Evolutionary conservation across 2,797 vertebrate genomes (phyloP), one percentile per base, ranked within the genome.

Genomic region (Neosilurus mollespiculum): DNA sequence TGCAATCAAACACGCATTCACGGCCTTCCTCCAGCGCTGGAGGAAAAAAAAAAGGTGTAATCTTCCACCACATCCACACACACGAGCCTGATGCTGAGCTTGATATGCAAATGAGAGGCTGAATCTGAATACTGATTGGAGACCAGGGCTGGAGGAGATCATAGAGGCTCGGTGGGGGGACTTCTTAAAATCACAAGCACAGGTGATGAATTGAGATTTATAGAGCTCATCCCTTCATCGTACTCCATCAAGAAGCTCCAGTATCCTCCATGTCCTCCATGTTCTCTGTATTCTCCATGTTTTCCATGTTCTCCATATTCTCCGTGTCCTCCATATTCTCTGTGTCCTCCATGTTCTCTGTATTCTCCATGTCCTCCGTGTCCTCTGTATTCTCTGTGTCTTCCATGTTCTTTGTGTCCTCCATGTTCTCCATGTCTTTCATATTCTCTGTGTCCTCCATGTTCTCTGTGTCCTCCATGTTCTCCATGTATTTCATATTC

Each of bases 71-170:
- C 66, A 64, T 72, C 49, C 49, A n/a, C 10, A 26, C 59, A 26
- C 77, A 53, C n/a, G 7, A 72, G 61, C 37, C 26, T 77, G 83
- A 83, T 76, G 65, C 51, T 61, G 56, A 85, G 69, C 49, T 84
- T 77, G 65, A 84, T 82, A 87, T 88, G 84, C 84, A 88, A 87
- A 88, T 84, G 76, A 49, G 51, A 37, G 69, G 26, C 61, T 71
- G 70, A 85, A 87, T 83, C 73, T 43, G 65, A 85, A 81, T 83
- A 59, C 83, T 82, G 87, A 88, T 86, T 80, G 71, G 77, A 67
- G 76, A 78, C 81, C 53, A 65, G 26, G 30, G 71, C 16, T 66
- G 65, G 70, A 73, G 81, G 22, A 67, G 49, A 54, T 67, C 26
- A 18, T 1, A 3, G 18, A 53, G 49, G 54, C 20, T 71, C 37